Conservation (phyloP, 2,888 invertebrate genomes). For the Athripsodes cinereus region DNA sequence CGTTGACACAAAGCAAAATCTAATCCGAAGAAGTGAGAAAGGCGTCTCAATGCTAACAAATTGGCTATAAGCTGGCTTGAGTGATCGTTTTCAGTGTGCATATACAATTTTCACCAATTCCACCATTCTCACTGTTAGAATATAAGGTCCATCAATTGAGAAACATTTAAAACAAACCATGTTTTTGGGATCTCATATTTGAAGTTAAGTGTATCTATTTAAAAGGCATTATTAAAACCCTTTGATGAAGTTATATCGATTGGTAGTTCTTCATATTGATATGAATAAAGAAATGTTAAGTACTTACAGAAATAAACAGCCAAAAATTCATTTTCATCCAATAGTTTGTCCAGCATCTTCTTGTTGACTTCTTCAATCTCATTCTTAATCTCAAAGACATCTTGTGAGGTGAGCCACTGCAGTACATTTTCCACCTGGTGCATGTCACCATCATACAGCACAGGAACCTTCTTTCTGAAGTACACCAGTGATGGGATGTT, state of each 20-base stretch:
- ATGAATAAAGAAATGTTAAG: not conserved
- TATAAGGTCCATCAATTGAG: no score
- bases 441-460: constrained; percentile 85
- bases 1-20: no score
- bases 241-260: not conserved
- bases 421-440: constrained; percentile 80
- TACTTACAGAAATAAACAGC: constrained; percentile 93
- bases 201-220: no score
- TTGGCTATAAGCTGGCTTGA: no score
- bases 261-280: not conserved
- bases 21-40: no score
- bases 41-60: no score
- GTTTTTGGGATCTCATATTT: no score
- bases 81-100: no score
- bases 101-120: no score
- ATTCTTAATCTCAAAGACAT: constrained; percentile 91
- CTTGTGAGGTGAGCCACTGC: constrained; percentile 88
- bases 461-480: constrained; percentile 75
- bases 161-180: no score
- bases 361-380: constrained; percentile 96
- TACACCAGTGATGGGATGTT: constrained; percentile 83
- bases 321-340: constrained; percentile 92
- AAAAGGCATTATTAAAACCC: not conserved
- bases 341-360: constrained; percentile 90
- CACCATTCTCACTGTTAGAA: no score